These are phyloP conservation scores for Linnaemya tessellans DNA, from an alignment of 2,888 invertebrate species.

Conservation along the genomic window DNA sequence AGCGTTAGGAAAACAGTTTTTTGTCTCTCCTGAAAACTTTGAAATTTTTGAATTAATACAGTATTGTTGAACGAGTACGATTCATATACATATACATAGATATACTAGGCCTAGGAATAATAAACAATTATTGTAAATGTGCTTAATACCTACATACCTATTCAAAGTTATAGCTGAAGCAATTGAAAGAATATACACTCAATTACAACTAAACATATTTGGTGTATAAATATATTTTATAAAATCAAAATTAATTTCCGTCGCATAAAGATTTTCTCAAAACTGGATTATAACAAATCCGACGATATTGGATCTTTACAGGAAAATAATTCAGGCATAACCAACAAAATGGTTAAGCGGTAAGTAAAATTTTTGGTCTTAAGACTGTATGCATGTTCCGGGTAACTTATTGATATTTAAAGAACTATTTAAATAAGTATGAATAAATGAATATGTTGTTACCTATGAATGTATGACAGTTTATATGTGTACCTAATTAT, in stretches of 20 bases:
- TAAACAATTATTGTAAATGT: background rate
- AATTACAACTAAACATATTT: constrained; percentile 23
- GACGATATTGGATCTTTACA: constrained; percentile 83
- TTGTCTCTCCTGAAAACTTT: too few relatives aligned
- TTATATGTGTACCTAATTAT: too few relatives aligned
- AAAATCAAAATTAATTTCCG: constrained; percentile 82
- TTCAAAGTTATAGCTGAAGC: constrained; percentile 4
- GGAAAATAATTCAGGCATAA: constrained; percentile 83
- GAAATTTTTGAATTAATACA: too few relatives aligned
- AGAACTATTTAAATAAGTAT: too few relatives aligned
- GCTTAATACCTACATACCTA: background rate
- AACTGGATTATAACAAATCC: constrained; percentile 84
- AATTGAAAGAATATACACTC: background rate
- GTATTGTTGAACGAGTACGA: too few relatives aligned
- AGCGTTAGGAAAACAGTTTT: too few relatives aligned
- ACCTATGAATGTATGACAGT: too few relatives aligned
- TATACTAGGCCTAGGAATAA: too few relatives aligned
- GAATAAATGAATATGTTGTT: too few relatives aligned
- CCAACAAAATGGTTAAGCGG: constrained; percentile 84
- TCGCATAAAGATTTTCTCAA: constrained; percentile 82
- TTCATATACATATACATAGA: too few relatives aligned
- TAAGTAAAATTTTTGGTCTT: constrained; percentile 75
- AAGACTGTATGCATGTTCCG: background rate
- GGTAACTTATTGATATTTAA: too few relatives aligned
- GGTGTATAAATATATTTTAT: constrained; percentile 54